Evolutionary conservation across 2,888 invertebrate species (phyloP), one percentile per base, ranked within the genome.

Genomic region (Tribolium freemani): DNA sequence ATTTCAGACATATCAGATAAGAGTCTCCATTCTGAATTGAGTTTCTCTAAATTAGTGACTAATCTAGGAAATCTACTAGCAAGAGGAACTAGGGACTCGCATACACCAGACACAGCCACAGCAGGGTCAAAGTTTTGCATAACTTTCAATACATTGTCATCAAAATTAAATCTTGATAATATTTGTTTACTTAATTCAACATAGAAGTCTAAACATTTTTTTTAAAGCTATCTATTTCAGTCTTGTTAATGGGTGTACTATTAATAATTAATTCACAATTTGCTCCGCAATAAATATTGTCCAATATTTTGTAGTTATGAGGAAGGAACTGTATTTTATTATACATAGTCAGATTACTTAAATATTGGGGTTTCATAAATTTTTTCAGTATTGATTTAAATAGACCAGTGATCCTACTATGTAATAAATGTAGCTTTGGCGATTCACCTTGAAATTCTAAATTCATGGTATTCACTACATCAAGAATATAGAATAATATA

Each of bases 391-490:
- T 9, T 31, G 31, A 31, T 31, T 31, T 31, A 31, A 31, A 31
- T 9, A 31, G 9, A 31, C 31, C 31, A 8, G 31, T 31, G 31
- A 31, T 31, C 9, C 31, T 31, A 9, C 31, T 31, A 31, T 31
- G 9, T 31, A 31, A 31, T 31, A 31, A 5, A 9, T 31, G 31
- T 9, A 31, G 31, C 31, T 31, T 31, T 31, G 31, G 31, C 6
- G 31, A 31, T 31, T 74, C 72, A 21, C 57, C 31, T 38, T 73
- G 67, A 71, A 73, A 73, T 67, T 74, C 74, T 44, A 74, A 16
- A 56, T 75, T 73, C 20, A 75, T 67, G 73, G 72, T 73, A 75
- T 73, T 73, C 30, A 70, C 68, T 9, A 69, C 69, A 57, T 73
- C 75, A 66, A 70, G 57, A 66, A 75, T 70, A 38, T 73, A 69